phyloP scores from a whole-genome alignment of 2,113 vertebrate species.

The Phylloscopus trochilus region DNA sequence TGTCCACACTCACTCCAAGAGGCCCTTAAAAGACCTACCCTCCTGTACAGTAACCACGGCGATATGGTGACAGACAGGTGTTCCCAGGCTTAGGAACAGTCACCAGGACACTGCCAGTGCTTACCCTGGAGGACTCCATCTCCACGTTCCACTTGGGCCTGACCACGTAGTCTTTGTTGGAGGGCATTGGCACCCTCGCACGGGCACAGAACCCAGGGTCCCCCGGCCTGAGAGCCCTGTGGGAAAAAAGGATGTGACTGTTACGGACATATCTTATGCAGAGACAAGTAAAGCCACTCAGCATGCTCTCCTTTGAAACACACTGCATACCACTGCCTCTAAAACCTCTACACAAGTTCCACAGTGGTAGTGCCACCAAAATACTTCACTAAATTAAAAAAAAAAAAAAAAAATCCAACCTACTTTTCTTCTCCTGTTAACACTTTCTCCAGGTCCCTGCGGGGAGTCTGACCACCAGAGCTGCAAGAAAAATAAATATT shows the following conservation, averaged over 20 bases:
- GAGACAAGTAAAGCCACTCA: neutral
- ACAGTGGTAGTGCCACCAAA: neutral
- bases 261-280: neutral
- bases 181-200: conserved; percentile 94
- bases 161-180: conserved; percentile 98
- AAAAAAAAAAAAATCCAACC: conserved; percentile 33
- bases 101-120: neutral
- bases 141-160: conserved; percentile 98
- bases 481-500: conserved; percentile 64
- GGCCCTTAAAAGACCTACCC: neutral
- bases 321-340: neutral
- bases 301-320: neutral
- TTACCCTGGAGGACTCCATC: conserved; percentile 89
- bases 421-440: conserved; percentile 97
- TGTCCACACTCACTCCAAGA: neutral
- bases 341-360: neutral
- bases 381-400: neutral
- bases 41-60: neutral
- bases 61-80: neutral
- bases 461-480: conserved; percentile 94
- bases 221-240: conserved; percentile 90
- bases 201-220: conserved; percentile 97
- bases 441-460: conserved; percentile 96
- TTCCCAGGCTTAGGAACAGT: neutral
- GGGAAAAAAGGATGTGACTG: neutral